phyloP scores from a whole-genome alignment of 2,113 vertebrate genomes.

The Sciurus niger region DNA sequence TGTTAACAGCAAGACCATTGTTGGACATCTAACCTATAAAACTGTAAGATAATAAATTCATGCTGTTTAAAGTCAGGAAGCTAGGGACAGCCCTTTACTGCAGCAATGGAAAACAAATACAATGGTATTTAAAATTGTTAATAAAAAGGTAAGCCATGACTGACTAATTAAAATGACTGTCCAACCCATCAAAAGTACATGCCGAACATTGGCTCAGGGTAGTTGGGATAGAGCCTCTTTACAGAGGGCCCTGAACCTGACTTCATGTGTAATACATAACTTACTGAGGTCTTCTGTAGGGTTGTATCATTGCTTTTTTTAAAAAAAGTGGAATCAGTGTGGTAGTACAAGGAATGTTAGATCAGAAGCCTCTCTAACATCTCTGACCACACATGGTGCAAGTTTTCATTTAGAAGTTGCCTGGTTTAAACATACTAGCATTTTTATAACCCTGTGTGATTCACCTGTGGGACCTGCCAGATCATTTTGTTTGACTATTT shows the following conservation, averaged over 20 bases:
- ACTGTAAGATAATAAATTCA: not conserved
- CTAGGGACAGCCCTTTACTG: not conserved
- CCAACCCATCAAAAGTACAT: not conserved
- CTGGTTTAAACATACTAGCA: conserved; percentile 59
- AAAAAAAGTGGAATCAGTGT: not conserved
- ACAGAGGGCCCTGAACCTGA: not conserved
- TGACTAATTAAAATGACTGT: not conserved
- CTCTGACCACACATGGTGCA: conserved; percentile 13
- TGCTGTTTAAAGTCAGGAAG: not conserved
- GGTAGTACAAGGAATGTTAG: not conserved
- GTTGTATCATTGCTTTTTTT: not conserved
- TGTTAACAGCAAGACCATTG: not conserved
- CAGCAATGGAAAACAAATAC: not conserved
- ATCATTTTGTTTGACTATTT: conserved; percentile 77
- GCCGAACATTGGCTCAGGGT: not conserved
- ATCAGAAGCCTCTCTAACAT: not conserved
- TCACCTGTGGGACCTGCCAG: conserved; percentile 71
- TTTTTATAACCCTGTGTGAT: conserved; percentile 72
- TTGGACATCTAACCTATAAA: not conserved
- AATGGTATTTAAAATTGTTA: not conserved
- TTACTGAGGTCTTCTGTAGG: not conserved
- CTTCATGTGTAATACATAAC: not conserved
- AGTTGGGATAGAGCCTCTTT: not conserved
- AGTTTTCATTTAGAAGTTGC: conserved; percentile 68
- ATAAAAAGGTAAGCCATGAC: not conserved